phyloP scores from a whole-genome alignment of 37 sponge, comb jelly and placozoan genomes.

The Aphrocallistes beatrix region DNA sequence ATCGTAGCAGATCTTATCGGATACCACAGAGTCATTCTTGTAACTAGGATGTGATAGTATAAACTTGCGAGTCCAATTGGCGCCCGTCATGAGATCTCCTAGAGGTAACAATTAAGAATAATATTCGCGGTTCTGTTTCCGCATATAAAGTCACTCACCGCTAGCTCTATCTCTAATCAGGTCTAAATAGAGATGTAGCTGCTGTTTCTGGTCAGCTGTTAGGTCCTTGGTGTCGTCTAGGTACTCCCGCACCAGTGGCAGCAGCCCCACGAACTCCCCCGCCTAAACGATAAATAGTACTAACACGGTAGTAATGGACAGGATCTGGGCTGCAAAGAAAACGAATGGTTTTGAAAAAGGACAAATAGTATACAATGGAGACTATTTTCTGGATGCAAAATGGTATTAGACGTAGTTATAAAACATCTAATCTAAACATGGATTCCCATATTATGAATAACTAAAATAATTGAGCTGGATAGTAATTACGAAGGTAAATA shows the following conservation, averaged over 20 bases:
- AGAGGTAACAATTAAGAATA: not conserved
- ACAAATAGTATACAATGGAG: too few species aligned
- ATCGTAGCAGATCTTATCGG: slow-evolving; percentile 64
- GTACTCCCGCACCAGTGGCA: slow-evolving; percentile 71
- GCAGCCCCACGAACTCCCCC: slow-evolving; percentile 68
- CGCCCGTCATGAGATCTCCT: slow-evolving; percentile 86
- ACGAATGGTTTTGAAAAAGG: too few species aligned
- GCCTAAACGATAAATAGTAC: not conserved
- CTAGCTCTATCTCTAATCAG: not conserved
- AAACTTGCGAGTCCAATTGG: slow-evolving; percentile 74
- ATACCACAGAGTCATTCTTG: slow-evolving; percentile 83
- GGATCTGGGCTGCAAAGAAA: not conserved
- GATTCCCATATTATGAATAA: too few species aligned
- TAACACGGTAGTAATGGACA: not conserved
- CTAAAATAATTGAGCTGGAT: too few species aligned
- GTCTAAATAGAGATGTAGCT: not conserved
- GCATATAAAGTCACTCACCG: not conserved
- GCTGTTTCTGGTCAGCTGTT: not conserved
- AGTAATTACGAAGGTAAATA: too few species aligned
- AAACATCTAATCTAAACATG: too few species aligned
- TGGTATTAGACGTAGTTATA: too few species aligned
- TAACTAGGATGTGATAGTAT: slow-evolving; percentile 67
- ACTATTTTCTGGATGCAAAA: too few species aligned
- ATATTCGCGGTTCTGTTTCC: not conserved
- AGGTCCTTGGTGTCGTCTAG: slow-evolving; percentile 23